Evolutionary conservation across 2,888 invertebrate species (phyloP).

Genomic region (Apodemia zela): DNA sequence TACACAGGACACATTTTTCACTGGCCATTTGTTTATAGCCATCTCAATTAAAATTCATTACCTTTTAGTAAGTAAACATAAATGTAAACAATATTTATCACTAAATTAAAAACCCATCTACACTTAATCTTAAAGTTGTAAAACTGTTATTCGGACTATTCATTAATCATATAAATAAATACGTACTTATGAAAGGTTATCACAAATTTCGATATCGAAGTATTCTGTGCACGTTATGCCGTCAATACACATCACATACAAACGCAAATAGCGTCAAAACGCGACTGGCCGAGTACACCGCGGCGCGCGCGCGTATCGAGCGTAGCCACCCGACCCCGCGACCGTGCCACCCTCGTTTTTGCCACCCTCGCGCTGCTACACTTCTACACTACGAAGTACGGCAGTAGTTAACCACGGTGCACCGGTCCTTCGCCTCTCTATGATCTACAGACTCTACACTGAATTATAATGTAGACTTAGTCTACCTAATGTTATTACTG

Average conservation of each 20-base stretch:
- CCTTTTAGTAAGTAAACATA: not conserved
- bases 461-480: not conserved
- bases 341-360: slow-evolving; percentile 50
- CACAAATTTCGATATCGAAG: slow-evolving; percentile 63
- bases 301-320: slow-evolving; percentile 77
- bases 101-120: not conserved
- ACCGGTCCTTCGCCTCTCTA: slow-evolving; percentile 7
- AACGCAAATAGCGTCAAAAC: slow-evolving; percentile 54
- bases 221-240: slow-evolving; percentile 56
- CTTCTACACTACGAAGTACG: slow-evolving; percentile 28
- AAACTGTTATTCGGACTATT: not conserved
- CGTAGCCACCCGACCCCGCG: slow-evolving; percentile 54
- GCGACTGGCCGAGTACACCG: slow-evolving; percentile 56
- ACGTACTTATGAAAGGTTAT: slow-evolving; percentile 60
- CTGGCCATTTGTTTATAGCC: not conserved
- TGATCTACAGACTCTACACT: too few species aligned
- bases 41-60: not conserved
- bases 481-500: slow-evolving; percentile 20
- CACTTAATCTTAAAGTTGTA: not conserved
- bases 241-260: slow-evolving; percentile 41
- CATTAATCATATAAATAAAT: slow-evolving; percentile 29
- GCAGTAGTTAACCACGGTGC: slow-evolving; percentile 22
- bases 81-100: slow-evolving; percentile 21
- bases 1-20: slow-evolving; percentile 3
- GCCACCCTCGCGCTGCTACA: slow-evolving; percentile 54